Base-by-base conservation (phyloP, 2,888 invertebrate genomes). In the Aphidoletes aphidimyza region DNA sequence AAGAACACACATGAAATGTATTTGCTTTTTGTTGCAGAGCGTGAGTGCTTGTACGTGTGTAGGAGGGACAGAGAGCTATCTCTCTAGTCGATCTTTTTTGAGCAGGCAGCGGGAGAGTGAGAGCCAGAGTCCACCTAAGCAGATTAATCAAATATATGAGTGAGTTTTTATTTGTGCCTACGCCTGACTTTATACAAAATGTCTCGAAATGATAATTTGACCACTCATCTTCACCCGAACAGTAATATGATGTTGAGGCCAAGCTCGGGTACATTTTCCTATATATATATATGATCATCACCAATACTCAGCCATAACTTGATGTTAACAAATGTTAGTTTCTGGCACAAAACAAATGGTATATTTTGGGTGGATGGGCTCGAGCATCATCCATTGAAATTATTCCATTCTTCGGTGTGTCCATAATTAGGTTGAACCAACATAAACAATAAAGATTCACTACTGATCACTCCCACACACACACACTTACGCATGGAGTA, bases 111-210 rank as follows among this genome's bases (percentile, higher is more conserved):
- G n/a, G n/a, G n/a, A n/a, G n/a, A n/a, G n/a, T n/a, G n/a, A n/a
- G n/a, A n/a, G n/a, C n/a, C n/a, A n/a, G n/a, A n/a, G n/a, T 22
- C 3, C 11, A 54, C 22, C 9, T 69, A 69, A 69, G 69, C 26
- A 34, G 69, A 69, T 69, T 69, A 69, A 69, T 69, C 6, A 69
- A n/a, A 69, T 69, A 69, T 69, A 30, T 30, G 30, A 69, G 69
- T 69, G 14, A 5, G 30, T 30, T 69, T 69, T 69, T 54, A 6
- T 22, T 47, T 19, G 47, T 47, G 9, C 47, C 9, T 54, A 22
- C 14, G n/a, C 22, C 3, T 22, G n/a, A n/a, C n/a, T n/a, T n/a
- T n/a, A n/a, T n/a, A n/a, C n/a, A n/a, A n/a, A n/a, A n/a, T n/a
- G n/a, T n/a, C 17, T 69, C 34, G 30, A 17, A 69, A 69, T 69